Conservation (phyloP, 2,888 invertebrate species). For the Cephus rjabovi region DNA sequence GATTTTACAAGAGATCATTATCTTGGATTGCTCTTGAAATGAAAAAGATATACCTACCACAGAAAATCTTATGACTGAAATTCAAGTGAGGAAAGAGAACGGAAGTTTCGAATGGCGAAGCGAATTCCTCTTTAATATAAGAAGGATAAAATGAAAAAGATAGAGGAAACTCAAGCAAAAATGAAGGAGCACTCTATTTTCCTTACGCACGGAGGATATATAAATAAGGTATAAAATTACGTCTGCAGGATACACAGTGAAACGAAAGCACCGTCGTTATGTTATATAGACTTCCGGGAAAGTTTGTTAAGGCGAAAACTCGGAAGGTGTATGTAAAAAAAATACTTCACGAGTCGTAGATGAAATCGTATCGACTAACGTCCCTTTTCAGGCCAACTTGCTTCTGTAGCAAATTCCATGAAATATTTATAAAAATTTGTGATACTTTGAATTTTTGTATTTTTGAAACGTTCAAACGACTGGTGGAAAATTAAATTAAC, state of each 20-base stretch:
- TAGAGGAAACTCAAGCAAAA: not conserved
- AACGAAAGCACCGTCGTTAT: not conserved
- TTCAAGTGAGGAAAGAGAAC: not conserved
- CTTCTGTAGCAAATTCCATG: no score
- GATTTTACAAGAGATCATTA: not conserved
- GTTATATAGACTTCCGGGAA: not conserved
- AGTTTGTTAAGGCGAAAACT: not conserved
- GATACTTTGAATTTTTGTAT: no score
- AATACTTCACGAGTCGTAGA: no score
- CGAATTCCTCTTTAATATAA: not conserved
- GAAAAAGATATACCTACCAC: not conserved
- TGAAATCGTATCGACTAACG: no score
- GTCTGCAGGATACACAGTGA: not conserved
- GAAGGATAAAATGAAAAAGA: not conserved
- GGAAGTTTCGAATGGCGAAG: not conserved
- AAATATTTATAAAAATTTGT: no score
- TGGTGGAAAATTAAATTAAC: no score
- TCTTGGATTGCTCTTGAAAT: not conserved
- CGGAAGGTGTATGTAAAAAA: not conserved
- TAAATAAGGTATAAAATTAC: not conserved
- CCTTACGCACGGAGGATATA: not conserved
- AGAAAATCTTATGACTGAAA: not conserved
- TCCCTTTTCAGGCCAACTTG: no score
- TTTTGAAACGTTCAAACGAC: no score
- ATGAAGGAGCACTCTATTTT: not conserved